These are phyloP conservation scores for Turritopsis rubra DNA, from an alignment of 30 jellyfish, hydroid and myxozoan genomes.

Conservation along the genomic window DNA sequence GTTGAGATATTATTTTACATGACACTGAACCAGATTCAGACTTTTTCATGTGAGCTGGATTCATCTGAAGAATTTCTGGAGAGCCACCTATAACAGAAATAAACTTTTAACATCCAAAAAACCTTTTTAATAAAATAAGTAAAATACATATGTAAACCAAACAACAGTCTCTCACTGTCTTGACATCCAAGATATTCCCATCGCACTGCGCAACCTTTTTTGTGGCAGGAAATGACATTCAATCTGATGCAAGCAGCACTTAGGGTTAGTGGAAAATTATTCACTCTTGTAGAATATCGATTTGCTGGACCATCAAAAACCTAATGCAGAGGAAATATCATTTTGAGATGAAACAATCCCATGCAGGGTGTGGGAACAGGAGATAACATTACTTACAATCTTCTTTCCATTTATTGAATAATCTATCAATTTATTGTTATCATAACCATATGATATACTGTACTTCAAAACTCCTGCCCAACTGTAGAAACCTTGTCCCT, in stretches of 20 bases:
- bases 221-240: neutral
- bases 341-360: neutral
- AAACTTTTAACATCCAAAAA: neutral
- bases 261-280: neutral
- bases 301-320: neutral
- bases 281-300: constrained; percentile 14
- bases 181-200: constrained; percentile 14
- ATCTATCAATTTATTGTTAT: neutral
- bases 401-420: neutral
- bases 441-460: constrained; percentile 14
- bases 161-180: neutral
- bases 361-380: neutral
- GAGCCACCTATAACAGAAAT: neutral
- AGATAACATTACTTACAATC: neutral
- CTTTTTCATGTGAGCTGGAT: neutral
- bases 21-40: neutral
- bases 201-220: neutral
- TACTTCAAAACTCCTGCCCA: neutral
- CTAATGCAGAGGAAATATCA: neutral
- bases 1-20: neutral
- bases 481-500: constrained; percentile 19
- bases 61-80: neutral
- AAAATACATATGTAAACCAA: neutral
- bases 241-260: constrained; percentile 15
- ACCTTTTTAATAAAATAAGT: neutral